Evolutionary conservation across 1,140 invertebrate species (phyloP), one percentile per base, ranked within the genome.

Genomic region (Leptoteleia sp.): DNA sequence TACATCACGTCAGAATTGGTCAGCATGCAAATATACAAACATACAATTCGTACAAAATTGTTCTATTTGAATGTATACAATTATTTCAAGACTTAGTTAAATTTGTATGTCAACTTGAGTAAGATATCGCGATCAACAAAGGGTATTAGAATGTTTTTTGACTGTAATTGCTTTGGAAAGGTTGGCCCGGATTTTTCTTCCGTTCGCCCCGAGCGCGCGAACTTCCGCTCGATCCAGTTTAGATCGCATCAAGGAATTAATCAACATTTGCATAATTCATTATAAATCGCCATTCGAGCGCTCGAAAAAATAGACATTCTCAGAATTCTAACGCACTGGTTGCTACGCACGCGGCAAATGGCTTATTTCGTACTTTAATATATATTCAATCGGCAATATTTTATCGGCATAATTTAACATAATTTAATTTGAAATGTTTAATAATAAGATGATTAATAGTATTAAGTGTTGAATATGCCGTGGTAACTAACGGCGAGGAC

Each of bases 341-440:
- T 42, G 45, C 9, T 8, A 29, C 38, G 13, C 47, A 68, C 62
- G 22, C 48, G 72, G 31, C 42, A 43, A 64, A 70, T 70, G 57
- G 25, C 37, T 57, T 70, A 27, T 25, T 64, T n/a, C 40, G 35
- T 50, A 68, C 43, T 55, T 57, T 76, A 70, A 64, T 70, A 76
- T 50, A 52, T 50, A 76, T 76, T 76, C 73, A 76, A 76, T 76
- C 70, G 55, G 57, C 57, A 48, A 68, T 67, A 70, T 76, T 76
- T 76, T 76, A 76, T 68, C 64, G 64, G 73, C 57, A 70, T 70
- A 76, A 68, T 76, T 76, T 68, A 76, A 76, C 64, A 76, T 68
- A 76, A 76, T 76, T 76, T 76, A 76, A 76, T 76, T 19, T 68
- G 72, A 76, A 76, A 76, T 68, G 48, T 76, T 76, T 61, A 76